Conservation (phyloP, 1,140 invertebrate species). For the Danaus melanippus region DNA sequence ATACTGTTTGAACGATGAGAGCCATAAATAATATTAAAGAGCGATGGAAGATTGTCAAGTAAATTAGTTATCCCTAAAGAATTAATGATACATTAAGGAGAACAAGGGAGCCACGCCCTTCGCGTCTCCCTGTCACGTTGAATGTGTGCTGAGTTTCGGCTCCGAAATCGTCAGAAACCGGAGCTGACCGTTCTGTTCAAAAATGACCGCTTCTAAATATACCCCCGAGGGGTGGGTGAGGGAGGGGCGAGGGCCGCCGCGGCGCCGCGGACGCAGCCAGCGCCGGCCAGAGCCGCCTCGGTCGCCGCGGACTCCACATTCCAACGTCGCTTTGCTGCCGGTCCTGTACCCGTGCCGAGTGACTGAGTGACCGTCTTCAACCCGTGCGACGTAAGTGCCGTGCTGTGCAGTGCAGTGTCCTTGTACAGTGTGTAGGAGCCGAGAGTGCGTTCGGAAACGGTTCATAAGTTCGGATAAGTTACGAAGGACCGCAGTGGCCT, state of each 20-base stretch:
- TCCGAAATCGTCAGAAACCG: constrained; percentile 50
- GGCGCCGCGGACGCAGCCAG: constrained; percentile 21
- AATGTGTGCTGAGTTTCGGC: constrained; percentile 25
- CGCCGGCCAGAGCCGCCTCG: constrained; percentile 61
- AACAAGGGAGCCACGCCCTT: constrained; percentile 29
- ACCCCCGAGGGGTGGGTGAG: constrained; percentile 25
- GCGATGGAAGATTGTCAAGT: too few relatives aligned
- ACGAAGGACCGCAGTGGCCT: constrained; percentile 30
- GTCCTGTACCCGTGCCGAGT: constrained; percentile 44
- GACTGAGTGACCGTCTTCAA: constrained; percentile 63
- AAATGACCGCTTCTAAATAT: constrained; percentile 61
- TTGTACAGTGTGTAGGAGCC: constrained; percentile 39
- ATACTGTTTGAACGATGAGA: too few relatives aligned
- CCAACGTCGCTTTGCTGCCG: constrained; percentile 66
- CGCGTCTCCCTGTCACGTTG: constrained; percentile 29
- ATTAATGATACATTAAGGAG: too few relatives aligned
- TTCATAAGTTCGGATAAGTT: constrained; percentile 12
- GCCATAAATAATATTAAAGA: too few relatives aligned
- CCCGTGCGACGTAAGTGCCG: constrained; percentile 68
- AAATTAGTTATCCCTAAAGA: too few relatives aligned
- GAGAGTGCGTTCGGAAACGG: constrained; percentile 30
- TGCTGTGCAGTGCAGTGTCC: constrained; percentile 46
- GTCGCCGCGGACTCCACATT: constrained; percentile 72
- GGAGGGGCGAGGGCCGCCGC: constrained; percentile 20
- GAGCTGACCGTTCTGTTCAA: constrained; percentile 60